Conservation (phyloP, 1,140 invertebrate species). For the Eurytemora carolleeae region DNA sequence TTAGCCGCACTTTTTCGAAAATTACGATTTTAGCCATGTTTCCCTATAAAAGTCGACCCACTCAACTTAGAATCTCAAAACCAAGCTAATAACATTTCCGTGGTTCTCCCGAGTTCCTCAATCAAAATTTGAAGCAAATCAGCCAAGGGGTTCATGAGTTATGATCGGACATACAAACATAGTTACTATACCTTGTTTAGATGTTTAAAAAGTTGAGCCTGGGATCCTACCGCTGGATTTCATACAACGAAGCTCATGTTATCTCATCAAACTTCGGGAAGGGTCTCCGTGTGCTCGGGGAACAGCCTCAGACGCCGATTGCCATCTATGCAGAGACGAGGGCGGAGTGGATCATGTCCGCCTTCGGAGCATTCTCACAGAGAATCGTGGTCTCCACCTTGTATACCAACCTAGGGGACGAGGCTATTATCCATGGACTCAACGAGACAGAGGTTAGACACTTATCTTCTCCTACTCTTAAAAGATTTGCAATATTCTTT, state of each 20-base stretch:
- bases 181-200: no score
- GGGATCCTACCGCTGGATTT: conserved; percentile 33
- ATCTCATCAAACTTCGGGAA: conserved; percentile 26
- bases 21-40: no score
- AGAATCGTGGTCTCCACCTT: conserved; percentile 32
- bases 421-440: conserved; percentile 35
- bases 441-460: conserved; percentile 35
- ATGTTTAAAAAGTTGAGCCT: conserved; percentile 21
- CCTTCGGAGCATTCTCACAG: conserved; percentile 30
- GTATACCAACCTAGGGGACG: conserved; percentile 39
- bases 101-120: no score
- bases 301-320: conserved; percentile 27
- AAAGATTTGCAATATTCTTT: no score
- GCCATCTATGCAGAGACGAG: conserved; percentile 39
- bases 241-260: conserved; percentile 29
- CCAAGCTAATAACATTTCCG: no score
- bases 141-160: no score
- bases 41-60: no score
- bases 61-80: no score
- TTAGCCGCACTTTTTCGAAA: no score
- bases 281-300: conserved; percentile 25
- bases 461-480: no score
- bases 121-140: no score
- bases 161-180: no score
- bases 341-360: conserved; percentile 37